Conservation (phyloP, 2,113 vertebrate species). For the Sclerurus mexicanus region DNA sequence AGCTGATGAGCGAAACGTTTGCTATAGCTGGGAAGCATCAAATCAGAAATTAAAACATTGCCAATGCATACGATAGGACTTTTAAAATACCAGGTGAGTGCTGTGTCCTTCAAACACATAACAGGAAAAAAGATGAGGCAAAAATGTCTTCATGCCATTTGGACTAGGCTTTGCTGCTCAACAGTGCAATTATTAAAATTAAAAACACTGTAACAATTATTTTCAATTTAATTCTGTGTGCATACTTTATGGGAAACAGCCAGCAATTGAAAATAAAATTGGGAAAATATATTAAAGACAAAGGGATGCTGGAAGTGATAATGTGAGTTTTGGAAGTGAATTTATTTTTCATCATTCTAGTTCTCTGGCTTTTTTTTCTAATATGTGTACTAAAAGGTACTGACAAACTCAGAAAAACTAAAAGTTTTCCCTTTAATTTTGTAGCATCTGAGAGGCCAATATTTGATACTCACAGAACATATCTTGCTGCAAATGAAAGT, state of each 20-base stretch:
- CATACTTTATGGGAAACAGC: not conserved
- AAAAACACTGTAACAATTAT: not conserved
- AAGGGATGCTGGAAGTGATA: not conserved
- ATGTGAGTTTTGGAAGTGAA: not conserved
- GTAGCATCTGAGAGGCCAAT: not conserved
- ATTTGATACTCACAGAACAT: not conserved
- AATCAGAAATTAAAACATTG: constrained; percentile 1
- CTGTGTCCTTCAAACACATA: not conserved
- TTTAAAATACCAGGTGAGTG: not conserved
- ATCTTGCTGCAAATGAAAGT: not conserved
- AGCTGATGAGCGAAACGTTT: not conserved
- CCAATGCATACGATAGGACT: not conserved
- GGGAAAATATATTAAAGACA: not conserved
- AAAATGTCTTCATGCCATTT: not conserved
- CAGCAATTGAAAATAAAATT: not conserved
- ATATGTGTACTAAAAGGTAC: not conserved
- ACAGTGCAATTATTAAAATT: too few relatives aligned
- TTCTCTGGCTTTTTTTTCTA: not conserved
- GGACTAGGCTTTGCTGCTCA: not conserved
- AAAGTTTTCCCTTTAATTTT: not conserved
- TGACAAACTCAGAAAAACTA: not conserved
- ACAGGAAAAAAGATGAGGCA: not conserved
- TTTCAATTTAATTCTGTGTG: not conserved
- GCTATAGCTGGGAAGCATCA: not conserved
- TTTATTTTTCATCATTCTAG: not conserved